Conservation (phyloP, 2,797 vertebrate genomes). For the Lepus townsendii region DNA sequence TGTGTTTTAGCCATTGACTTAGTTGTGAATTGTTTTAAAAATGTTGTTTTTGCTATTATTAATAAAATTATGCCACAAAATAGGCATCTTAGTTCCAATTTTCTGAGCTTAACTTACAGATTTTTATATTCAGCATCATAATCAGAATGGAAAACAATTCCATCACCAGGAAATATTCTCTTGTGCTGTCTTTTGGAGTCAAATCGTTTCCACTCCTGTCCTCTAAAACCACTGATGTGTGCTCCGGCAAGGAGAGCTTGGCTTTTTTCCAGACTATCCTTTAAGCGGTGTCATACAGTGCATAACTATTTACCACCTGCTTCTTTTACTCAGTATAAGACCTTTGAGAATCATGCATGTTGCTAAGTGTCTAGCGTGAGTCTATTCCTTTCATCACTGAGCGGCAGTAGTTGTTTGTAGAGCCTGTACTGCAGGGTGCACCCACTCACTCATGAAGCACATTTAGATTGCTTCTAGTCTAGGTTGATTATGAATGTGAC, state of each 20-base stretch:
- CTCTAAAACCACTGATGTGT: background rate
- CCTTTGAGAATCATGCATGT: background rate
- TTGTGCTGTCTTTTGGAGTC: background rate
- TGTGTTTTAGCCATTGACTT: background rate
- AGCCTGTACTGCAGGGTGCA: background rate
- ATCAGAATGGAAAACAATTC: background rate
- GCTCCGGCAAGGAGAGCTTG: background rate
- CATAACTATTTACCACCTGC: background rate
- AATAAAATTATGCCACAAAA: background rate
- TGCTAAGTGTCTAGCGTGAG: no score
- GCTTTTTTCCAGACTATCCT: background rate
- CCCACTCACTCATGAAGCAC: no score
- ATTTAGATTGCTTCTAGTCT: background rate
- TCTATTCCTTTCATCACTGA: background rate
- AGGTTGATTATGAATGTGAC: background rate
- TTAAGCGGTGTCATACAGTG: no score
- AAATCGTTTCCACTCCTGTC: background rate
- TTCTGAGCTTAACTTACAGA: background rate
- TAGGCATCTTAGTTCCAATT: background rate
- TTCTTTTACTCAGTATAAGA: no score
- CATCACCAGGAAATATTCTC: background rate
- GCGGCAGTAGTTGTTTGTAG: background rate
- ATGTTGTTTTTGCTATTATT: background rate
- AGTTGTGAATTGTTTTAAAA: background rate
- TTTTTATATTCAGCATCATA: background rate